A percentile compares a stretch with the other conserved stretches of the same genome.
Evolutionary conservation across 2,113 vertebrate species (phyloP).

Genomic region (Micromys minutus): DNA sequence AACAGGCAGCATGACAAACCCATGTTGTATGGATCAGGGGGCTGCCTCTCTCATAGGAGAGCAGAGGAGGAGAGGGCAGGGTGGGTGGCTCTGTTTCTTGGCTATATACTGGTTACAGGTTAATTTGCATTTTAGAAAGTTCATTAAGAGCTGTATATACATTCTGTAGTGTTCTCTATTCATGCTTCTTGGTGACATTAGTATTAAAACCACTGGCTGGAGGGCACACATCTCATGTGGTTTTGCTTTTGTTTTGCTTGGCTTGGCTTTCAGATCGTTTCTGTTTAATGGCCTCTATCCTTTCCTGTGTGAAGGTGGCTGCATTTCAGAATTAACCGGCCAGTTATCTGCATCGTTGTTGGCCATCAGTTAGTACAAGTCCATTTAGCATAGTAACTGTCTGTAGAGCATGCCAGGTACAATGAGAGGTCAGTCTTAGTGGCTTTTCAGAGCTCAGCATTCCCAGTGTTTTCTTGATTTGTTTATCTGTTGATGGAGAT

Average conservation of each 20-base stretch:
- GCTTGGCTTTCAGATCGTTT: background rate
- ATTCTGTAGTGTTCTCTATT: background rate
- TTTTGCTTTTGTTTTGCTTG: background rate
- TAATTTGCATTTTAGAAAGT: background rate
- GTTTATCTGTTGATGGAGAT: background rate
- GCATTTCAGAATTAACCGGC: conserved; percentile 31
- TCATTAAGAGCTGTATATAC: background rate
- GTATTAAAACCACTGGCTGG: background rate
- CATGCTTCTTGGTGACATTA: background rate
- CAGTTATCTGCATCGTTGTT: background rate
- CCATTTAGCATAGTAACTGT: background rate
- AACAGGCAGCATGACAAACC: background rate
- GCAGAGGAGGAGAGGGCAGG: background rate
- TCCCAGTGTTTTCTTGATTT: background rate
- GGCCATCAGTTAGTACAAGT: background rate
- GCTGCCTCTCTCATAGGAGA: background rate
- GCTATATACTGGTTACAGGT: background rate
- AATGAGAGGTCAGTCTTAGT: background rate
- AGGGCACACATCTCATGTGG: background rate
- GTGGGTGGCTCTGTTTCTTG: background rate
- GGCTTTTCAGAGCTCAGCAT: background rate
- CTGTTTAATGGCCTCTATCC: background rate
- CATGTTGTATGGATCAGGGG: background rate
- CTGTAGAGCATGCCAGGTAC: background rate
- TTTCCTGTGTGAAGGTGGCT: conserved; percentile 15